These are phyloP conservation scores for Synergus umbraculus DNA, from an alignment of 2,888 invertebrate genomes.

Conservation along the genomic window DNA sequence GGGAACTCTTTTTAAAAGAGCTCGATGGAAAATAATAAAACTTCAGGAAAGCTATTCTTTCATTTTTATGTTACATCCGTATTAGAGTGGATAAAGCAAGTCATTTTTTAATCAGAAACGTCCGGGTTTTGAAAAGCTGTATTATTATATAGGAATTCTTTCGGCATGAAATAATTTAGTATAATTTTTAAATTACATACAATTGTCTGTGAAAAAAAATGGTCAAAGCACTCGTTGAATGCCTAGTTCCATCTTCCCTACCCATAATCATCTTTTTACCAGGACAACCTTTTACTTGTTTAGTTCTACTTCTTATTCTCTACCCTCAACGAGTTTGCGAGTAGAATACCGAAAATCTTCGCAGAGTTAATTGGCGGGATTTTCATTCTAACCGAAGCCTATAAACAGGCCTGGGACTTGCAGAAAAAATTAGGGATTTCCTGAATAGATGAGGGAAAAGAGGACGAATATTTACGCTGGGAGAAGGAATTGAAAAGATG, in stretches of 20 bases:
- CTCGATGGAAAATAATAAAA: not conserved
- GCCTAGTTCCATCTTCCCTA: not conserved
- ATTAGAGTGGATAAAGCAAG: not conserved
- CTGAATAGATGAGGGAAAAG: not conserved
- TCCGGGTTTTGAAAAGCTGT: too few relatives aligned
- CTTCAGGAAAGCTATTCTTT: not conserved
- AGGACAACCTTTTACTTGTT: not conserved
- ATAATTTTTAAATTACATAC: too few relatives aligned
- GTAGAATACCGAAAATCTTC: conserved; percentile 16
- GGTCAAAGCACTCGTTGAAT: not conserved
- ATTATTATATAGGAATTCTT: too few relatives aligned
- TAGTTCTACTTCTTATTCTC: conserved; percentile 27
- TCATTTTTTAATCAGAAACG: not conserved
- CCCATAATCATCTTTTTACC: not conserved
- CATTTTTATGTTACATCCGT: not conserved
- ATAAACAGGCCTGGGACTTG: not conserved
- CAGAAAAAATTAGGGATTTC: conserved; percentile 7
- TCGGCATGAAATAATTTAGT: too few relatives aligned
- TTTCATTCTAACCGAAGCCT: not conserved
- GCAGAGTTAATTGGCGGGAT: conserved; percentile 18
- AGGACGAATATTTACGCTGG: not conserved
- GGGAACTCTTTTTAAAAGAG: not conserved
- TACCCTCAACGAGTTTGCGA: conserved; percentile 7
- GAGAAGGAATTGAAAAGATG: not conserved
- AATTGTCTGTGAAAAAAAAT: not conserved